Percentiles rank a stretch among this genome's conserved stretches.
Conservation (phyloP, 2,888 invertebrate species). For the Gandaritis pyraliata region DNA sequence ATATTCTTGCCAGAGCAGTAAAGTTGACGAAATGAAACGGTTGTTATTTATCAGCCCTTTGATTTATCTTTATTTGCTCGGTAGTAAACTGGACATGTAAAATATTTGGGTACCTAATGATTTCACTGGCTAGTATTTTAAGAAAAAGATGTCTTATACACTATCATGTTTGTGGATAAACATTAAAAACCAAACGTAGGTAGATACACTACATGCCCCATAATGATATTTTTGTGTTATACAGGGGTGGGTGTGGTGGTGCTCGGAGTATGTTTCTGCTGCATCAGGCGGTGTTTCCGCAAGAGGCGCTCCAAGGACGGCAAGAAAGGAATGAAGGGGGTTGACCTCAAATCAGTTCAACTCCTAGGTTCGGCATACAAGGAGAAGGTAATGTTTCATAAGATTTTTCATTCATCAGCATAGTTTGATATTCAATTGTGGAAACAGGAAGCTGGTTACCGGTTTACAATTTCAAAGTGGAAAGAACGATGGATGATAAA, state of each 20-base stretch:
- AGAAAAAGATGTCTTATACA: too few relatives aligned
- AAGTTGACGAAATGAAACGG: too few relatives aligned
- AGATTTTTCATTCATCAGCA: constrained; percentile 26
- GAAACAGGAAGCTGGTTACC: constrained; percentile 10
- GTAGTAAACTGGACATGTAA: too few relatives aligned
- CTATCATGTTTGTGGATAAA: too few relatives aligned
- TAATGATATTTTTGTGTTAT: constrained; percentile 6
- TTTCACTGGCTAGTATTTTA: too few relatives aligned
- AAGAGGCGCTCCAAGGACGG: constrained; percentile 97
- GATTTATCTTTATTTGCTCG: too few relatives aligned
- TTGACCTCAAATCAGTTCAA: constrained; percentile 98
- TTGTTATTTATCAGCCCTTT: too few relatives aligned
- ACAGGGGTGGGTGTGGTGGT: constrained; percentile 90
- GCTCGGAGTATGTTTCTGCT: constrained; percentile 94
- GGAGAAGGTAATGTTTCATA: constrained; percentile 93
- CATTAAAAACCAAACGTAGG: too few relatives aligned
- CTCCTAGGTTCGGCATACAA: constrained; percentile 98
- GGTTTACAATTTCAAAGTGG: constrained; percentile 11
- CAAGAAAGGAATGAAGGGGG: constrained; percentile 97
- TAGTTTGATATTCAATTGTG: constrained; percentile 12
- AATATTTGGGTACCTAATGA: too few relatives aligned
- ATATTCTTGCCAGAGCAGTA: too few relatives aligned
- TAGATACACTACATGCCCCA: neutral
- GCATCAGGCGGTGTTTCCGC: constrained; percentile 96
- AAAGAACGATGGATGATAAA: constrained; percentile 10